Conservation (phyloP, 2,888 invertebrate species). For the Esperia sulphurella region DNA sequence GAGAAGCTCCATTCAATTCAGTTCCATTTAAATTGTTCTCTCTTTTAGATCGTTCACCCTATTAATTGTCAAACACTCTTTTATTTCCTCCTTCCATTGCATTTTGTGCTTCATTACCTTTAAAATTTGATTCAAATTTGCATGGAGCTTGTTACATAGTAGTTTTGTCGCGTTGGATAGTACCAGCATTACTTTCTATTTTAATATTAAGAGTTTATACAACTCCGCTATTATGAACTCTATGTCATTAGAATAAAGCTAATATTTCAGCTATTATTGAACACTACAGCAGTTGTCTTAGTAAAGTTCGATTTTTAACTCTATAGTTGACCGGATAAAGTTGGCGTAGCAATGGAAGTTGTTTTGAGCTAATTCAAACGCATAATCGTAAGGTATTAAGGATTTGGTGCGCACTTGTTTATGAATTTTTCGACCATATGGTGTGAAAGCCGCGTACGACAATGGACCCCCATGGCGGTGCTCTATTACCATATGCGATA, state of each 20-base stretch:
- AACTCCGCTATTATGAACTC: constrained; percentile 23
- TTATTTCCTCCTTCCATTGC: constrained; percentile 21
- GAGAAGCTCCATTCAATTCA: background rate
- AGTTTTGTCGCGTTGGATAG: constrained; percentile 51
- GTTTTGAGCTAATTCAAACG: constrained; percentile 29
- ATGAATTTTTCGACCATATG: constrained; percentile 76
- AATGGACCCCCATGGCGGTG: constrained; percentile 66
- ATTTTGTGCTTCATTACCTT: constrained; percentile 28
- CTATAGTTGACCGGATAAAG: constrained; percentile 15
- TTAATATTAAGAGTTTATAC: constrained; percentile 21
- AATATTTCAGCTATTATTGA: constrained; percentile 15
- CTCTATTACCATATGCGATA: constrained; percentile 72
- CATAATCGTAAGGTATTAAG: constrained; percentile 54
- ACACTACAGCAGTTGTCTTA: background rate
- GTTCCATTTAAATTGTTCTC: constrained; percentile 26
- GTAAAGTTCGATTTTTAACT: constrained; percentile 17
- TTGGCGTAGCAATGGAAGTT: constrained; percentile 18
- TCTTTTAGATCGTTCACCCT: constrained; percentile 68
- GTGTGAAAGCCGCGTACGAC: constrained; percentile 71
- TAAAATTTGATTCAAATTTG: background rate
- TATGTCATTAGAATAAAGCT: constrained; percentile 17
- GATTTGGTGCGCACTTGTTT: constrained; percentile 72
- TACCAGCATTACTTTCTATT: constrained; percentile 39
- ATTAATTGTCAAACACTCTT: constrained; percentile 62
- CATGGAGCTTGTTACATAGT: constrained; percentile 45